Base-by-base conservation (phyloP, 2,888 invertebrate genomes). In the Eupithecia subumbrata region DNA sequence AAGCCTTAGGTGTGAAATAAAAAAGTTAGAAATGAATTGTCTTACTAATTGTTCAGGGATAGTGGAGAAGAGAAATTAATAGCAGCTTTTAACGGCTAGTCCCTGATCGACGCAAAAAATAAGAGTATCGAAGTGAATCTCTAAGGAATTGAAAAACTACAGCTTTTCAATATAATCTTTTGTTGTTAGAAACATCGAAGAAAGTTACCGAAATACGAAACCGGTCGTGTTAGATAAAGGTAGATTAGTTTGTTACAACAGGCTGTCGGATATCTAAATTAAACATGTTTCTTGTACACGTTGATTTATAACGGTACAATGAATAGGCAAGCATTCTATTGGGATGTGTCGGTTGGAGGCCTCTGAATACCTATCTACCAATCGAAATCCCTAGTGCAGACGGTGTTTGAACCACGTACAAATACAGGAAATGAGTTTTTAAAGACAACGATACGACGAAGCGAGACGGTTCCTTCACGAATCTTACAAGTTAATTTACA, bases 301-400 rank as follows among this genome's bases (percentile, higher is more conserved):
- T 80, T 89, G 90, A 90, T 90, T 90, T 90, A 90, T 89, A 84
- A 87, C 83, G 79, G 83, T 81, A 85, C 88, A 88, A 87, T 88
- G 89, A 88, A 89, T 87, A 88, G 86, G 85, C 84, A 87, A 86
- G 85, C 84, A 84, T 82, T 85, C 88, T 80, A 81, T 81, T 80
- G 89, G 86, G 86, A 87, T 84, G 79, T 85, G 85, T 87, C 76
- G 83, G 83, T 73, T 80, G 83, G 80, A 85, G 74, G 80, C 81
- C 81, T 83, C 84, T 88, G 86, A 87, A 88, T 87, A 86, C 85
- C 87, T 87, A 86, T 86, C 87, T 86, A 83, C 82, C 84, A 84
- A 86, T 87, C 85, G 84, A 85, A 86, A 87, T 87, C 87, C 86
- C 88, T 74, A 80, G 84, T 77, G 85, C 75, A 83, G 83, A 81